Conservation (phyloP, 2,888 invertebrate genomes). For the Oegoconia quadripuncta region DNA sequence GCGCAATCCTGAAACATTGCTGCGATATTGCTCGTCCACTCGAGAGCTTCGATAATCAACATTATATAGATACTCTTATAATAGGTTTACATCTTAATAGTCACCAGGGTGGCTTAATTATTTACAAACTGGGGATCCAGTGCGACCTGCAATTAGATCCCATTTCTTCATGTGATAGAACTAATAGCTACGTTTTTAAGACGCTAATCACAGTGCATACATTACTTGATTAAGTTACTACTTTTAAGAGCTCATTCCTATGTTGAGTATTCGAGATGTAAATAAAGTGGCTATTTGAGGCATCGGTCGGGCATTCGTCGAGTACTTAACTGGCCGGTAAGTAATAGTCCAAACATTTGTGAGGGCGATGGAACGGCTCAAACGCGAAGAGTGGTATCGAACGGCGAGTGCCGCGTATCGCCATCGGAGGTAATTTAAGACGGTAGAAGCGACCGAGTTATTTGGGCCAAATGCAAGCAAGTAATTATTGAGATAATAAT, state of each 20-base stretch:
- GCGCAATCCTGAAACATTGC: conserved; percentile 37
- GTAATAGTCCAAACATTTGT: conserved; percentile 62
- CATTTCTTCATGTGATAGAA: conserved; percentile 6
- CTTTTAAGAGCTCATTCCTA: conserved; percentile 54
- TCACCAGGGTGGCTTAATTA: conserved; percentile 5
- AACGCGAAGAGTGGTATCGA: conserved; percentile 41
- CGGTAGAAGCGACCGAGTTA: conserved; percentile 62
- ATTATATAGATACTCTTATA: conserved; percentile 15
- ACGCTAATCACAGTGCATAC: conserved; percentile 51
- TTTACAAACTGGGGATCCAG: conserved; percentile 3
- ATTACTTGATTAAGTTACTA: conserved; percentile 55
- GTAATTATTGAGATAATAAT: conserved; percentile 79
- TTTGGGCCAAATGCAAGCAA: conserved; percentile 76
- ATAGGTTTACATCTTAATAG: conserved; percentile 12
- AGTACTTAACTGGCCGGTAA: conserved; percentile 57
- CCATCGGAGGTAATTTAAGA: conserved; percentile 62
- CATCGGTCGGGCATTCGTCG: conserved; percentile 36
- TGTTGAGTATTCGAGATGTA: conserved; percentile 46
- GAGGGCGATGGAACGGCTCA: conserved; percentile 37
- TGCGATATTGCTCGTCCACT: conserved; percentile 30
- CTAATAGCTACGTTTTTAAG: conserved; percentile 28
- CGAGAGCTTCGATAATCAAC: conserved; percentile 36
- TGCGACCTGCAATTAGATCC: conserved; percentile 8
- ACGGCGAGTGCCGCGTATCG: conserved; percentile 47
- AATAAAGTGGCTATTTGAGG: conserved; percentile 50